Conservation (phyloP, 2,113 vertebrate species). For the Channa argus region DNA sequence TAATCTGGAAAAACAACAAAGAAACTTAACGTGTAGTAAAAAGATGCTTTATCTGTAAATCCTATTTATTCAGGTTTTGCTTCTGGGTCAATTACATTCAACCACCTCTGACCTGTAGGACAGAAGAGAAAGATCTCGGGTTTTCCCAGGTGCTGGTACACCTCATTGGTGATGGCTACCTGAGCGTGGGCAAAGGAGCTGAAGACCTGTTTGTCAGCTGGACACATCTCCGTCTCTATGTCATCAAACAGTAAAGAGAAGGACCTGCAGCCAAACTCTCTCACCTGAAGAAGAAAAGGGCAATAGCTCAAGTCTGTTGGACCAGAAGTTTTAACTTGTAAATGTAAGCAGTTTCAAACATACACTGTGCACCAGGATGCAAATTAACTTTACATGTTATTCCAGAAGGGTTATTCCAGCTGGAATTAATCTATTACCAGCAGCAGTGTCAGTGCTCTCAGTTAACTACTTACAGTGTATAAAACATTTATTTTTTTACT, state of each 20-base stretch:
- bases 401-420: too few species aligned
- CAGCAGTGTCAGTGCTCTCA: not conserved
- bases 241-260: constrained; percentile 98
- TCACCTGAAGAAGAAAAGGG: constrained; percentile 83
- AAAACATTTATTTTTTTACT: not conserved
- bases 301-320: too few species aligned
- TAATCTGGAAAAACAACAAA: constrained; percentile 86
- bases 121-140: constrained; percentile 97
- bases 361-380: not conserved
- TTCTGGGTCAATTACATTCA: not conserved
- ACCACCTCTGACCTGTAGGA: constrained; percentile 88
- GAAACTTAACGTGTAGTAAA: not conserved
- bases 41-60: too few species aligned
- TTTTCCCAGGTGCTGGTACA: constrained; percentile 91
- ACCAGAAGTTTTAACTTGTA: too few species aligned
- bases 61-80: not conserved
- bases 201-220: constrained; percentile 94
- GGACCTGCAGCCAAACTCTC: constrained; percentile 93
- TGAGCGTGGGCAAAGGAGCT: constrained; percentile 97
- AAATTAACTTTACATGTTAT: too few species aligned
- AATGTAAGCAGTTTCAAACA: not conserved
- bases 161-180: constrained; percentile 93
- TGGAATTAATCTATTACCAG: not conserved
- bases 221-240: constrained; percentile 97
- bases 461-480: constrained; percentile 2